Base-by-base conservation (phyloP, 2,113 vertebrate genomes). In the Pica pica region DNA sequence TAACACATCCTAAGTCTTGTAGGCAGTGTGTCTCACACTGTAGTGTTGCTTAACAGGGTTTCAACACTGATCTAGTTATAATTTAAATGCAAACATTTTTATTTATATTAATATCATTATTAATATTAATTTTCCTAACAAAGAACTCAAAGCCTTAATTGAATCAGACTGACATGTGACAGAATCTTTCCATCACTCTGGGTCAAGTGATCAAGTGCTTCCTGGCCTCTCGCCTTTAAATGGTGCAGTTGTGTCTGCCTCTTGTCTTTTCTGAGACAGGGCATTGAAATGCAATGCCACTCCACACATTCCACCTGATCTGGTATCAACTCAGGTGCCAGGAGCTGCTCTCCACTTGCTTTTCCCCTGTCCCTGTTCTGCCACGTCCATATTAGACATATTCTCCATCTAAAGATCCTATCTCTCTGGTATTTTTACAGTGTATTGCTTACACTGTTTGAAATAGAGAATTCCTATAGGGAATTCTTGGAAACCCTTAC, bases 281-380 rank as follows among this genome's bases (percentile, higher is more conserved):
- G 30, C 33, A n/a, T 1, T 27, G 67, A 39, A 15, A n/a, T 10
- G 21, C 20, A 5, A 3, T 1, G 10, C 27, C 50, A 37, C 10
- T 0, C 26, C 27, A 8, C 17, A 50, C 20, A 3, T 15, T 6
- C 24, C 41, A 13, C 9, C 13, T 9, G 17, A 16, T n/a, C 5
- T 4, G 2, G 7, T 3, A 23, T 2, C 37, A 37, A 23, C 46
- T n/a, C n/a, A 19, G n/a, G 44, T 42, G 63, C 50, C 35, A 22
- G 35, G 15, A 42, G 61, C 16, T 0, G 55, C 57, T 82, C 24
- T 28, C 28, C 15, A 0, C 8, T 44, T 10, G 13, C 21, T 28
- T 44, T n/a, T 49, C 27, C 23, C 27, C 15, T 8, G 15, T 27
- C 30, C 57, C 74, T 65, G 0, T 15, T 63, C 64, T 92, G 31